A percentile compares a stretch with the other conserved stretches of the same genome.
These are phyloP conservation scores for Pandemis heparana DNA, from an alignment of 2,888 invertebrate genomes.

Conservation along the genomic window DNA sequence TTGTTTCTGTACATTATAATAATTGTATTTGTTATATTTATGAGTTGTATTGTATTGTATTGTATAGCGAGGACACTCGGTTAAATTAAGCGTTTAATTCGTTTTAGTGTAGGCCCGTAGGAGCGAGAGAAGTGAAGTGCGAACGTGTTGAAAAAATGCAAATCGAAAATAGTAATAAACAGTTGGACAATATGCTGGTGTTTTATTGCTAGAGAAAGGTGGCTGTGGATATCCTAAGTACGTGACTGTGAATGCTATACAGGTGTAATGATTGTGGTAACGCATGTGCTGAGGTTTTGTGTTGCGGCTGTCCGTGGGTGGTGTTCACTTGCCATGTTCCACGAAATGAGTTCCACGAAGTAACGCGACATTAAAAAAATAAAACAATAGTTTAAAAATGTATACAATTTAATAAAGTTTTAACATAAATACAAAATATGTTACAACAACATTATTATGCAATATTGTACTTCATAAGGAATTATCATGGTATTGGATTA, in stretches of 20 bases:
- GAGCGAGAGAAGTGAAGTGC: conserved; percentile 50
- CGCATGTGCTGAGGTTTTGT: too few relatives aligned
- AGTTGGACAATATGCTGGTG: conserved; percentile 74
- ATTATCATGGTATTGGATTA: conserved; percentile 13
- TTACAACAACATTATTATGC: conserved; percentile 29
- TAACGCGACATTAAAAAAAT: neutral
- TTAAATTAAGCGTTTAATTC: conserved; percentile 68
- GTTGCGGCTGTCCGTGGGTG: too few relatives aligned
- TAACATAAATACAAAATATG: neutral
- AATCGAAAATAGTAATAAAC: conserved; percentile 70
- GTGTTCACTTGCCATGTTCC: too few relatives aligned
- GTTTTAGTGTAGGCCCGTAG: conserved; percentile 46
- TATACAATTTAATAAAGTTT: conserved; percentile 31
- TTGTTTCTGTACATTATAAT: conserved; percentile 76
- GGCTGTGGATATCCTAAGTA: neutral
- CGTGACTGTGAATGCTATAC: neutral
- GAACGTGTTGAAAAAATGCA: conserved; percentile 56
- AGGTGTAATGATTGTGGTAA: too few relatives aligned
- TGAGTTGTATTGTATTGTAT: conserved; percentile 68
- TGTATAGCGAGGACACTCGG: conserved; percentile 55
- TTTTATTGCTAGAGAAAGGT: conserved; percentile 55
- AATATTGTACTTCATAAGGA: conserved; percentile 29
- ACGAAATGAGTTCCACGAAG: too few relatives aligned
- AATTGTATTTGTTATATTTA: conserved; percentile 77
- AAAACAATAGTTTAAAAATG: conserved; percentile 10